phyloP scores from a whole-genome alignment of 1,140 invertebrate genomes.

The Schlechtendalia chinensis region DNA sequence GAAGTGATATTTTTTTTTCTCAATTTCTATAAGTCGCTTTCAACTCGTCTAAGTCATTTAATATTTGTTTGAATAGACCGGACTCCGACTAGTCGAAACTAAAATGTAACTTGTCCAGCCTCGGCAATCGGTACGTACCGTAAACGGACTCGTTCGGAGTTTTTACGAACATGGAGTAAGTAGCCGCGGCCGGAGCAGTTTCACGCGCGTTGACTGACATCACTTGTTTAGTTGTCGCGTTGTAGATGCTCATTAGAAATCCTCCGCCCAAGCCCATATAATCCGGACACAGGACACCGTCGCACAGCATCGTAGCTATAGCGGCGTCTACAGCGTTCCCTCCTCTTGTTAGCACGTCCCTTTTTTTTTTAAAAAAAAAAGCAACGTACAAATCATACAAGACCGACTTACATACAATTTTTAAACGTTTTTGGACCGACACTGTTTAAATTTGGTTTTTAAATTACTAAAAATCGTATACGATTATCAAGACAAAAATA shows the following conservation, averaged over 20 bases:
- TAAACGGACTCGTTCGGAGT: conserved; percentile 59
- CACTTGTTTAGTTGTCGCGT: conserved; percentile 58
- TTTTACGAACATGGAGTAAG: conserved; percentile 64
- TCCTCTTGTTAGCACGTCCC: conserved; percentile 64
- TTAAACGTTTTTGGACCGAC: not conserved
- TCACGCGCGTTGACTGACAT: conserved; percentile 68
- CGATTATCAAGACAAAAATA: too few species aligned
- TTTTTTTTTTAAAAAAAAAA: conserved; percentile 54
- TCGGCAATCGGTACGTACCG: conserved; percentile 55
- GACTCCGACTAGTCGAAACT: too few species aligned
- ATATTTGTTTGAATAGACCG: too few species aligned
- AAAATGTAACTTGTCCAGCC: too few species aligned
- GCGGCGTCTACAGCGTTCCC: conserved; percentile 82
- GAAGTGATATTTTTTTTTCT: too few species aligned
- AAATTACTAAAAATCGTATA: too few species aligned
- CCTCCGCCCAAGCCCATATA: conserved; percentile 82
- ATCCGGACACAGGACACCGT: conserved; percentile 76
- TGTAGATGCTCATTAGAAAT: conserved; percentile 75
- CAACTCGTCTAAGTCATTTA: too few species aligned
- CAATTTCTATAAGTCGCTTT: too few species aligned
- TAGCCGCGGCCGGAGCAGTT: conserved; percentile 64
- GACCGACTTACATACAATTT: not conserved
- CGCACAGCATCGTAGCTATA: conserved; percentile 75
- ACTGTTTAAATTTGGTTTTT: too few species aligned
- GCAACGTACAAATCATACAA: not conserved